Base-by-base conservation (phyloP, 2,888 invertebrate genomes). In the Tortrix viridana region DNA sequence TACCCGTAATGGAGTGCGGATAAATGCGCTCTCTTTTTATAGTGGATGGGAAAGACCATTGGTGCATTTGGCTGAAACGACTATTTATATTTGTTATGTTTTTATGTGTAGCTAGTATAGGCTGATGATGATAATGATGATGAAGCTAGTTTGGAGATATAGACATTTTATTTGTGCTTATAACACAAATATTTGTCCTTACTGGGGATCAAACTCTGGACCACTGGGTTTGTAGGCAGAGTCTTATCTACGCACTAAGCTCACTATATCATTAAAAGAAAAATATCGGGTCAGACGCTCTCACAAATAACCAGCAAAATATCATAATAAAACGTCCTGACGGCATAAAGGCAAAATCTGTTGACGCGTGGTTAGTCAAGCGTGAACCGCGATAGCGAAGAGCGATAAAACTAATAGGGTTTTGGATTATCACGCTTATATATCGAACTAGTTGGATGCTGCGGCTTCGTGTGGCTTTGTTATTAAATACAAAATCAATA, bases 361-460 rank as follows among this genome's bases (percentile, higher is more conserved):
- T 69, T 69, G 66, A 70, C 67, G 69, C 73, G 73, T 56, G 68
- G 66, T 71, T 74, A 78, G 74, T 72, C 73, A 75, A 73, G 76
- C 75, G 74, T 77, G 74, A 79, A 74, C 71, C 71, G 71, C 70
- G 82, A 83, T 84, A 81, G 72, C 73, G 69, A 67, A 66, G 67
- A 65, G 61, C 71, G 84, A 84, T 83, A 83, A 82, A 76, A 77
- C 73, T 82, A 83, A 83, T 83, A 78, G 80, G 76, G 71, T 79
- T 80, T 75, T 65, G 76, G 73, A 75, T 80, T 79, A 75, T 74
- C 75, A 69, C 68, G 54, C 63, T 67, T 71, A 22, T 71, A 22
- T 43, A n/a, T 38, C 43, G 12, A 19, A 37, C 22, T 44, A 56
- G 37, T 44, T 22, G 32, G 49, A 41, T 44, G 37, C 48, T 50